A percentile compares a stretch with the other conserved stretches of the same genome.
These are phyloP conservation scores for Galerucella calmariensis DNA, from an alignment of 2,888 invertebrate genomes.

Conservation along the genomic window DNA sequence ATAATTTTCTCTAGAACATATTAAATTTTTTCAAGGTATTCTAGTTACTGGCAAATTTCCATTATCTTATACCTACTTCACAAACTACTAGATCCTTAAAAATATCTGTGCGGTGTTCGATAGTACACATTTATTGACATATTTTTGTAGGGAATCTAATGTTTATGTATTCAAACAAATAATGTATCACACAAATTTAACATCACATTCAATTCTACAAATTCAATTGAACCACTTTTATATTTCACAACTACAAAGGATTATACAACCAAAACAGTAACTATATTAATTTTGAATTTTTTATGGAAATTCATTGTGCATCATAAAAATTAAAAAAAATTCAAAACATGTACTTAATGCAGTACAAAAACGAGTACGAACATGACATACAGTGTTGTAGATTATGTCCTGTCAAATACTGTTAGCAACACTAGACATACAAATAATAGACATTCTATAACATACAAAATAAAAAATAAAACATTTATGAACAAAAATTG, in stretches of 20 bases:
- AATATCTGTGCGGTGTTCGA: too few species aligned
- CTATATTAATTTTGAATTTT: not conserved
- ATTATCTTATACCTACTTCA: too few species aligned
- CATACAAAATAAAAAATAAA: conserved; percentile 1
- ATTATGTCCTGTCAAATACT: conserved; percentile 13
- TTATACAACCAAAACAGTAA: not conserved
- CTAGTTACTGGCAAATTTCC: not conserved
- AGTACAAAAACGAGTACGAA: not conserved
- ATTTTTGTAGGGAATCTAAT: too few species aligned
- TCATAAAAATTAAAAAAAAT: not conserved
- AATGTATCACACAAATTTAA: too few species aligned
- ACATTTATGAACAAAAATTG: conserved; percentile 1
- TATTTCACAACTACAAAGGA: not conserved
- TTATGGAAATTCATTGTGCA: not conserved
- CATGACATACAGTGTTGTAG: not conserved
- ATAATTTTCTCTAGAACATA: not conserved
- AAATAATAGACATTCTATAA: not conserved
- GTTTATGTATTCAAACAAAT: too few species aligned
- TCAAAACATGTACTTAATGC: not conserved
- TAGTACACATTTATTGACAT: too few species aligned
- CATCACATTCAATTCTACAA: too few species aligned
- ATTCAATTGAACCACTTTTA: not conserved
- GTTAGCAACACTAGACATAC: conserved; percentile 40
- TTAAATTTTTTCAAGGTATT: not conserved
- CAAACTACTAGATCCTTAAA: too few species aligned